These are phyloP conservation scores for Apolygus lucorum DNA, from an alignment of 1,140 invertebrate genomes.

Conservation along the genomic window DNA sequence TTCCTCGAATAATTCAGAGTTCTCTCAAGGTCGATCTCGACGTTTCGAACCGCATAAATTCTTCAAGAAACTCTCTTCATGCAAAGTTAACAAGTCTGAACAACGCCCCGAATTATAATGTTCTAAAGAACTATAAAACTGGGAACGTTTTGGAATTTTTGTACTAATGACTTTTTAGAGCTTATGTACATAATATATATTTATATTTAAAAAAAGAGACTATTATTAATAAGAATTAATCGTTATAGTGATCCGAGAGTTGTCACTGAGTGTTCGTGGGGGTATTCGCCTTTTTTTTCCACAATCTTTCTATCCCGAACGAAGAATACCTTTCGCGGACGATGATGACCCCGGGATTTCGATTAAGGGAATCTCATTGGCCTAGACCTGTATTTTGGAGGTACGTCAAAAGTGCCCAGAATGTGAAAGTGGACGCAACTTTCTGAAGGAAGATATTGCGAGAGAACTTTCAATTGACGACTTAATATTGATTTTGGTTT, in stretches of 20 bases:
- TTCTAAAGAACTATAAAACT: no score
- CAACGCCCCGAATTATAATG: no score
- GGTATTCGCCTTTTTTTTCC: not conserved
- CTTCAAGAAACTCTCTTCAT: no score
- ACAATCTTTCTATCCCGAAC: not conserved
- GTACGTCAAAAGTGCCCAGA: not conserved
- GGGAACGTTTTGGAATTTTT: slow-evolving; percentile 26
- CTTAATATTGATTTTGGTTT: not conserved
- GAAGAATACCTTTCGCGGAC: not conserved
- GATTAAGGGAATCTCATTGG: slow-evolving; percentile 9
- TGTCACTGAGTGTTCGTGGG: not conserved
- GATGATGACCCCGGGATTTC: not conserved
- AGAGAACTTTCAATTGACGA: not conserved
- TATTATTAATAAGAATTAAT: slow-evolving; percentile 20
- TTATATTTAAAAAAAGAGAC: slow-evolving; percentile 29
- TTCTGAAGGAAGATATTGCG: not conserved
- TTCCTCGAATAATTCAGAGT: no score
- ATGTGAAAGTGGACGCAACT: not conserved
- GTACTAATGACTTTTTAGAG: slow-evolving; percentile 31
- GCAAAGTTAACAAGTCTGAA: no score
- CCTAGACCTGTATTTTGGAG: not conserved
- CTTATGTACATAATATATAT: slow-evolving; percentile 31
- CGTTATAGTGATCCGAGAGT: not conserved
- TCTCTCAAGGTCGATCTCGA: no score
- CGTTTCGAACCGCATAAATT: no score